phyloP scores from a whole-genome alignment of 2,113 vertebrate genomes.

The Procavia capensis region DNA sequence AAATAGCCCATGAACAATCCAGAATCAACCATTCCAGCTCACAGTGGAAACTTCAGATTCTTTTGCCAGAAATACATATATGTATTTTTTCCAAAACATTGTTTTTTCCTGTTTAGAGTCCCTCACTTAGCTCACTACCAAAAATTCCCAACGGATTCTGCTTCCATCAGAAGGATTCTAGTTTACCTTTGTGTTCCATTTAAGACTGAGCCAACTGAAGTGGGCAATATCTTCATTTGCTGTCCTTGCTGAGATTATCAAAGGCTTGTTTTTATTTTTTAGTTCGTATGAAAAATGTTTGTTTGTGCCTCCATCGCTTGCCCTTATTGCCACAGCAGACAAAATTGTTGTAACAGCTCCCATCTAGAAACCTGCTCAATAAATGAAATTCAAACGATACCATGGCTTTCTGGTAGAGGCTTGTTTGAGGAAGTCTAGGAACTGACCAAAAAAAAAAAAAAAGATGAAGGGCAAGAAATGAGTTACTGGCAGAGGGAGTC shows the following conservation, averaged over 20 bases:
- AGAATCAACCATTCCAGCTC: neutral
- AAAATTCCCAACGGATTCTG: neutral
- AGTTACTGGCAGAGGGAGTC: neutral
- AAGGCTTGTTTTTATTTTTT: neutral
- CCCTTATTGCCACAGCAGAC: neutral
- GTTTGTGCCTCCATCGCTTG: neutral
- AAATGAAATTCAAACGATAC: slow-evolving; percentile 25
- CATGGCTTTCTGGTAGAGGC: slow-evolving; percentile 3
- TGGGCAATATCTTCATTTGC: neutral
- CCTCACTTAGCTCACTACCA: neutral
- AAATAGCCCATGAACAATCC: neutral
- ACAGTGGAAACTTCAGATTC: neutral
- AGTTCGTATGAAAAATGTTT: neutral
- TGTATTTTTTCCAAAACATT: neutral
- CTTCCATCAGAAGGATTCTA: neutral
- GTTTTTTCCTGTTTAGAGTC: neutral
- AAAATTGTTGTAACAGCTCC: slow-evolving; percentile 21
- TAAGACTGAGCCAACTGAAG: neutral
- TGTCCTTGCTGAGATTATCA: neutral
- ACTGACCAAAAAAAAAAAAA: neutral
- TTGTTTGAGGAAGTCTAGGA: neutral
- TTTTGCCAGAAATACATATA: neutral
- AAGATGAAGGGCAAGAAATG: neutral
- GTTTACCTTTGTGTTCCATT: neutral
- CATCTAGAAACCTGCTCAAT: slow-evolving; percentile 27